Evolutionary conservation across 2,888 invertebrate species (phyloP).

Genomic region (Didymodactylos carnosus): DNA sequence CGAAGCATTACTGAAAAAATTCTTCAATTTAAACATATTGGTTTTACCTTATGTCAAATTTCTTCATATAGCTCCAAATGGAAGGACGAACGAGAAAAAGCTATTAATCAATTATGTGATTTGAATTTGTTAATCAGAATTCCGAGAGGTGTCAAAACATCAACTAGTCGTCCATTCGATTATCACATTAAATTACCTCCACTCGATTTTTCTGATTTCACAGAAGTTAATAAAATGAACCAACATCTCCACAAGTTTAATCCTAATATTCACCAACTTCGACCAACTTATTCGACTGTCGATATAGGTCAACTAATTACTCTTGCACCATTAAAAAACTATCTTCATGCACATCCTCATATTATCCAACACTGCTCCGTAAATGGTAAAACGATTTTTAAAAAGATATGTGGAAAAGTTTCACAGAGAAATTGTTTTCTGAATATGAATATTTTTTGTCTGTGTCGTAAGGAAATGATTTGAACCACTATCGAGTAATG

Average conservation of each 20-base stretch:
- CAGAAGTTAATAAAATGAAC: not conserved
- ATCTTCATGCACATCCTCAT: not conserved
- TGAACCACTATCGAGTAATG: too few species aligned
- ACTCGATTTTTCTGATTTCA: not conserved
- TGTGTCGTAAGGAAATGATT: too few species aligned
- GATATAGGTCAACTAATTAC: not conserved
- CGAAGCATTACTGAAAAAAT: not conserved
- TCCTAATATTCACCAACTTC: not conserved
- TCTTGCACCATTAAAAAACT: not conserved
- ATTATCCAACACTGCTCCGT: not conserved
- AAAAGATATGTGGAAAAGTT: too few species aligned
- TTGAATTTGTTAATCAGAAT: not conserved
- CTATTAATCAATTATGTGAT: not conserved
- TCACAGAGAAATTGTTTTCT: too few species aligned
- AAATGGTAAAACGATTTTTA: too few species aligned
- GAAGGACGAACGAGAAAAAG: not conserved
- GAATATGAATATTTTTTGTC: too few species aligned
- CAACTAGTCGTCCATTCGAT: not conserved
- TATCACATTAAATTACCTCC: not conserved
- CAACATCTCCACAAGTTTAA: not conserved
- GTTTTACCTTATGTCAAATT: not conserved
- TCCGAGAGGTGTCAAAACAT: not conserved
- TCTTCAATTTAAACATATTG: not conserved
- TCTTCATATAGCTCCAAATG: not conserved
- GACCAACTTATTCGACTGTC: not conserved